Conservation (phyloP, 2,888 invertebrate species). For the Psylliodes chrysocephalus region DNA sequence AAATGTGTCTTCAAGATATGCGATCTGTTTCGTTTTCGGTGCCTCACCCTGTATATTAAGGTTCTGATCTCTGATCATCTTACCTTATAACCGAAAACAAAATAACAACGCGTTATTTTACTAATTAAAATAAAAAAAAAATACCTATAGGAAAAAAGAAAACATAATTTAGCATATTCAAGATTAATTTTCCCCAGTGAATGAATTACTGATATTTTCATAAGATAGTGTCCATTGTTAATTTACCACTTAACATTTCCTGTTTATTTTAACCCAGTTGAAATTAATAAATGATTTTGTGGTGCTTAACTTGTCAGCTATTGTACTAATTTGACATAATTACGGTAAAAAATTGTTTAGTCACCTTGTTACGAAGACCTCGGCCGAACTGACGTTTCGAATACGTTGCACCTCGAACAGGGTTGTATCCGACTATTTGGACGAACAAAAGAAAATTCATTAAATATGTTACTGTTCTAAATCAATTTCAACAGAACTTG, state of each 20-base stretch:
- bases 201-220: constrained; percentile 36
- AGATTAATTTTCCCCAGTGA: constrained; percentile 21
- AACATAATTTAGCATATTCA: constrained; percentile 15
- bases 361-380: constrained; percentile 34
- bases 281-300: constrained; percentile 42
- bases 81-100: no score
- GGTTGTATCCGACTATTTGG: neutral
- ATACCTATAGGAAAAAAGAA: neutral
- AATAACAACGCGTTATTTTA: no score
- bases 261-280: constrained; percentile 52
- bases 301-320: constrained; percentile 48
- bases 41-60: no score
- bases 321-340: constrained; percentile 53
- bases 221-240: constrained; percentile 44
- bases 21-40: no score
- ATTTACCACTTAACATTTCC: constrained; percentile 55
- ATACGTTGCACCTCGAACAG: constrained; percentile 32
- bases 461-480: no score
- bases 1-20: no score
- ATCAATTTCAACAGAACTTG: no score
- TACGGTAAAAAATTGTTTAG: constrained; percentile 41
- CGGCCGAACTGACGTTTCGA: constrained; percentile 28
- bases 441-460: no score
- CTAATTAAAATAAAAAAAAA: no score
- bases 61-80: no score